Percentiles rank a stretch among this genome's conserved stretches.
phyloP scores from a whole-genome alignment of 2,113 vertebrate genomes.

The Epinephelus lanceolatus region DNA sequence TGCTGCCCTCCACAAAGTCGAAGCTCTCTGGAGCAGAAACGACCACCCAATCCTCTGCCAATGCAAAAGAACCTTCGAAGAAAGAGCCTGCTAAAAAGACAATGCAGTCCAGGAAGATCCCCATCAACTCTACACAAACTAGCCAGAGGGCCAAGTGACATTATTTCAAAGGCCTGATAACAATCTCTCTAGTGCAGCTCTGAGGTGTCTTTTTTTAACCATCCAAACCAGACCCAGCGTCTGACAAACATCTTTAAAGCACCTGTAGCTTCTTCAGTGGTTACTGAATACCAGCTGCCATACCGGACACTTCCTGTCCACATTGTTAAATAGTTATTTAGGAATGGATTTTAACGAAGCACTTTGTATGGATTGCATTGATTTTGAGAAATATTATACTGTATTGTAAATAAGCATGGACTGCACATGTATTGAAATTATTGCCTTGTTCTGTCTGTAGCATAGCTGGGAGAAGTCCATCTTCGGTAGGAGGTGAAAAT shows the following conservation, averaged over 20 bases:
- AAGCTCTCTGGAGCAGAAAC: conserved; percentile 90
- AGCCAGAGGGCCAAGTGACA: conserved; percentile 93
- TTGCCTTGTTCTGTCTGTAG: conserved; percentile 81
- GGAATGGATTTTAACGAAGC: conserved; percentile 83
- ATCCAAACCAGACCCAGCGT: conserved; percentile 44
- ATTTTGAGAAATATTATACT: conserved; percentile 71
- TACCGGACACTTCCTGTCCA: conserved; percentile 64
- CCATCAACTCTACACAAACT: conserved; percentile 91
- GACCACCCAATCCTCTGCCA: conserved; percentile 78
- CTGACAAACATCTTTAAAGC: conserved; percentile 62
- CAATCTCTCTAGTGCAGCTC: conserved; percentile 87
- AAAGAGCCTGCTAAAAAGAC: conserved; percentile 87
- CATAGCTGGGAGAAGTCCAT: conserved; percentile 56
- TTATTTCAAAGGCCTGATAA: conserved; percentile 20
- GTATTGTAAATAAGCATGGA: conserved; percentile 81
- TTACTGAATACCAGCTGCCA: conserved; percentile 76
- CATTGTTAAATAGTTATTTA: conserved; percentile 72
- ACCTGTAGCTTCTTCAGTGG: conserved; percentile 67
- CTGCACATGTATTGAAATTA: conserved; percentile 74
- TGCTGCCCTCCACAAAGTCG: conserved; percentile 88
- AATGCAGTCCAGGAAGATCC: conserved; percentile 87
- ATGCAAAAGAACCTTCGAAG: conserved; percentile 83
- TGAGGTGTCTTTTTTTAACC: conserved; percentile 59
- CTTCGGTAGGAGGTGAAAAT: conserved; percentile 50
- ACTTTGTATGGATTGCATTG: conserved; percentile 83